Base-by-base conservation (phyloP, 2,797 vertebrate species). In the Lepidocolaptes lacrymiger region DNA sequence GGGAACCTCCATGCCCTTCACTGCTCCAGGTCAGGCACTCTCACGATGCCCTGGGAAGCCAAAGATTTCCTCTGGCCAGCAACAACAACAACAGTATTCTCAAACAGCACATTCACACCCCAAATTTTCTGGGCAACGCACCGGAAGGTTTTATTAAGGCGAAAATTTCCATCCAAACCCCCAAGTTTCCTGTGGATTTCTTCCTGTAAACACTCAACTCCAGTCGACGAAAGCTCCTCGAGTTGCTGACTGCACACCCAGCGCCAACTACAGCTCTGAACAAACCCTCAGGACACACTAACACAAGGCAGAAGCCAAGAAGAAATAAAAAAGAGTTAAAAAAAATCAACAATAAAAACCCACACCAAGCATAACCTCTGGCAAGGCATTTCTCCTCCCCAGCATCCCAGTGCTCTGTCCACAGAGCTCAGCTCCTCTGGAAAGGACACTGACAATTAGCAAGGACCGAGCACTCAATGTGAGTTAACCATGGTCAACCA, bases 201-300 rank as follows among this genome's bases (percentile, higher is more conserved):
- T 96, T 78, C 89, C 49, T 72, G 91, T 90, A 93, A 96, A 93
- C 79, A 77, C 61, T 69, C 58, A 18, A 67, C 58, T 94, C 26
- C 85, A 74, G 62, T 39, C 3, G 2, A 61, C 58, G 66, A 27
- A 55, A 92, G 48, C 37, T 75, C 54, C 72, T 30, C 7, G 2
- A 0, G 0, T 36, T 66, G 87, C 73, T 59, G 51, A 66, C 75
- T 85, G 80, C 44, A 19, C 26, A 30, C 0, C 3, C 68, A 54
- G 89, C 22, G 91, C 94, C 94, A 95, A 69, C 87, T 88, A 52
- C 68, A 93, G 39, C 75, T 89, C 73, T 36, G 63, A 68, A n/a
- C 87, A 79, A 71, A 4, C 77, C 93, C 91, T 91, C 63, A 86
- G 85, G 90, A 86, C 36, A 52, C 5, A 30, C 76, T 66, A 63